Percentiles rank a stretch among this genome's conserved stretches.
Evolutionary conservation across 2,113 vertebrate genomes (phyloP).

Genomic region (Synchiropus splendidus): DNA sequence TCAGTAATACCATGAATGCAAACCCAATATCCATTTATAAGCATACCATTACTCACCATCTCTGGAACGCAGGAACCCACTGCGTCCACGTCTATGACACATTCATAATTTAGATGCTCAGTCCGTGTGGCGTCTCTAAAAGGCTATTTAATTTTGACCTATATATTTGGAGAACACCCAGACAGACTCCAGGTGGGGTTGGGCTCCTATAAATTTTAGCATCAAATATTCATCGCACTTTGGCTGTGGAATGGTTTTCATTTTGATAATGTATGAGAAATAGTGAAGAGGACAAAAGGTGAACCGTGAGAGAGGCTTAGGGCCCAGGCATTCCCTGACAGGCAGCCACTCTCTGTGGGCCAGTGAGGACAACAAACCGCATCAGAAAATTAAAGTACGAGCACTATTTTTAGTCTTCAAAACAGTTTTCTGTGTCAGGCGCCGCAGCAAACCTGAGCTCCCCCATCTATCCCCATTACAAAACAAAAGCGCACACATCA

Average conservation of each 20-base stretch:
- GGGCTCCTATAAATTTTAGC: conserved; percentile 29
- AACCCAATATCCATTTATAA: too few relatives aligned
- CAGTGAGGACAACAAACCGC: conserved; percentile 12
- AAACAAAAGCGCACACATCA: conserved; percentile 15
- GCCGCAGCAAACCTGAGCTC: conserved; percentile 25
- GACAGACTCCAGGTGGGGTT: conserved; percentile 5
- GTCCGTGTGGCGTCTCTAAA: conserved; percentile 29
- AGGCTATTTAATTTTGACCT: conserved; percentile 44
- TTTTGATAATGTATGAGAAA: conserved; percentile 14
- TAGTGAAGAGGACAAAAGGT: conserved; percentile 14
- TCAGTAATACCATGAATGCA: too few relatives aligned
- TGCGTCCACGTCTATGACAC: too few relatives aligned
- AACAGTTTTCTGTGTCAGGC: conserved; percentile 29
- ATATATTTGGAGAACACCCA: conserved; percentile 36
- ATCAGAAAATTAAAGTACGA: conserved; percentile 8
- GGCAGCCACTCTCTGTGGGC: conserved; percentile 20
- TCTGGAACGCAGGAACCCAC: too few relatives aligned
- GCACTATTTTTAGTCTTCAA: conserved; percentile 52
- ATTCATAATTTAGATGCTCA: conserved; percentile 49
- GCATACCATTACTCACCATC: too few relatives aligned
- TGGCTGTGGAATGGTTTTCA: conserved; percentile 16
- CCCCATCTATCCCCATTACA: conserved; percentile 11
- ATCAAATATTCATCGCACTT: conserved; percentile 50
- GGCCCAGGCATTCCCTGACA: conserved; percentile 17
- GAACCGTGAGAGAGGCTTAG: conserved; percentile 3